phyloP scores from a whole-genome alignment of 2,888 invertebrate genomes.

The Aethes cnicana region DNA sequence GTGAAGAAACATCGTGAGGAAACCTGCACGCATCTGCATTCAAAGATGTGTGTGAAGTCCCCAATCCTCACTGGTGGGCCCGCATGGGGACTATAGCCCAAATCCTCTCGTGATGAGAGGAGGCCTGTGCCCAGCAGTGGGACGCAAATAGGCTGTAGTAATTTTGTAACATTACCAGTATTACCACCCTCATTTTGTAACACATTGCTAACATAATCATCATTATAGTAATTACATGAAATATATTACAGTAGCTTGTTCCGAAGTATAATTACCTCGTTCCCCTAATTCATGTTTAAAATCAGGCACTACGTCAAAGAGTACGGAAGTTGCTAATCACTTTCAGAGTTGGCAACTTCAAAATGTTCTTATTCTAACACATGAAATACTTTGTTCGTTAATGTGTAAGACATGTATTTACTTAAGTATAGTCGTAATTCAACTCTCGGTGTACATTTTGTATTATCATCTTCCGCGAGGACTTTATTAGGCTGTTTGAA shows the following conservation, averaged over 20 bases:
- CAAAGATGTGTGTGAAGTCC: no score
- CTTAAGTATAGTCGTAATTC: conserved; percentile 10
- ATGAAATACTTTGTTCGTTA: conserved; percentile 2
- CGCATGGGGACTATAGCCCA: no score
- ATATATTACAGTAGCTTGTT: not conserved
- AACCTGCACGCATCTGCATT: no score
- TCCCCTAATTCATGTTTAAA: conserved; percentile 21
- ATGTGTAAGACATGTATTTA: not conserved
- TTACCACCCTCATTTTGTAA: not conserved
- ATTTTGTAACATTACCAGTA: no score
- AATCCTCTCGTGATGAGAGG: no score
- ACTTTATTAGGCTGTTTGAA: conserved; percentile 27
- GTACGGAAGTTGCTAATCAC: conserved; percentile 26
- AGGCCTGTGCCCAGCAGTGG: no score
- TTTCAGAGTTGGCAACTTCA: conserved; percentile 20
- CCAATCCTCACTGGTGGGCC: no score
- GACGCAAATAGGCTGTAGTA: no score
- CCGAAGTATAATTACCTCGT: conserved; percentile 2
- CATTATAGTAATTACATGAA: conserved; percentile 1
- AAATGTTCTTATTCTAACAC: conserved; percentile 1
- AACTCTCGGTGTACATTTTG: conserved; percentile 10
- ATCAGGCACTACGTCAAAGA: conserved; percentile 15
- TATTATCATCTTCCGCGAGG: conserved; percentile 23
- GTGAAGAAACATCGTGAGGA: no score
- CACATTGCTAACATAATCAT: not conserved